phyloP scores from a whole-genome alignment of 2,797 vertebrate genomes.

The Phoebastria nigripes region DNA sequence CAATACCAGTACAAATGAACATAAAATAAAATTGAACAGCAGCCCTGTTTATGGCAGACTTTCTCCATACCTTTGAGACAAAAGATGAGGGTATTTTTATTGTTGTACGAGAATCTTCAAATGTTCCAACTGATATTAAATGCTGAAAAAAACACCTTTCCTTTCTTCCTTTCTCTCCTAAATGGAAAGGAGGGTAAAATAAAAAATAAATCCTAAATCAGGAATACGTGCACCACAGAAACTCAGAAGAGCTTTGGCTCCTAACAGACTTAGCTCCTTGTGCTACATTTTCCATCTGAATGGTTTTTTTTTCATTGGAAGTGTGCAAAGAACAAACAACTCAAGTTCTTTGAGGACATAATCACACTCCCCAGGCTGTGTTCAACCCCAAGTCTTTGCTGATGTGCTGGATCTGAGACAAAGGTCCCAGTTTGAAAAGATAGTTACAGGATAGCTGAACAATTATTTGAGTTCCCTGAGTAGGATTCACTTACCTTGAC shows the following conservation, averaged over 20 bases:
- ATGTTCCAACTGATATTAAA: neutral
- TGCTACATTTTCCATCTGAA: neutral
- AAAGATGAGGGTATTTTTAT: neutral
- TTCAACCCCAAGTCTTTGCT: neutral
- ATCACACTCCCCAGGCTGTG: neutral
- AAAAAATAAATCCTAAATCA: neutral
- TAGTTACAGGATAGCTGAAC: accelerated
- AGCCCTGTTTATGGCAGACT: slow-evolving; percentile 3
- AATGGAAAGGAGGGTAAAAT: neutral
- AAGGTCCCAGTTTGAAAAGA: neutral
- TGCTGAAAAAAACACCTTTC: neutral
- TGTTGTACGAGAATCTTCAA: neutral
- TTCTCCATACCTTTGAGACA: neutral
- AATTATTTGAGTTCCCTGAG: neutral
- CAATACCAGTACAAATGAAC: slow-evolving; percentile 30
- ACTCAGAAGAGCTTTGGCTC: neutral
- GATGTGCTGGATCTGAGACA: neutral
- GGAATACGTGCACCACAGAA: neutral
- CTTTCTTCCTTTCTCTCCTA: neutral
- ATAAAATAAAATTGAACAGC: slow-evolving; percentile 22
- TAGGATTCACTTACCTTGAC: neutral
- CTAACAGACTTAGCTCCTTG: neutral
- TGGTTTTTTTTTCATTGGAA: neutral
- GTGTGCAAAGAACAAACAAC: neutral
- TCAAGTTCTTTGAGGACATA: neutral